phyloP scores from a whole-genome alignment of 2,797 vertebrate species.

The Circus cinereus region DNA sequence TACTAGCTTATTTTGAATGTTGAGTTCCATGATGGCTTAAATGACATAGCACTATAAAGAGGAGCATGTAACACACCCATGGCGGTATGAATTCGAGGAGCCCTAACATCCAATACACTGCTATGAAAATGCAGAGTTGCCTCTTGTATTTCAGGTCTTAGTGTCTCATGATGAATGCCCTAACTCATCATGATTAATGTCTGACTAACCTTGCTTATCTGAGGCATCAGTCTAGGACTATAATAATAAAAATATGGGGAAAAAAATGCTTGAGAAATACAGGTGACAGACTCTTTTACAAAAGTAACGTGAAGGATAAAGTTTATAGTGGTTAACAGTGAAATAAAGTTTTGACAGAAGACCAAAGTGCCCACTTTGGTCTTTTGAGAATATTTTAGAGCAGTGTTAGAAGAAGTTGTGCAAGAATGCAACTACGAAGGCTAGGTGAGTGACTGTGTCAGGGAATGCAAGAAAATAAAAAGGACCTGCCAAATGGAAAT shows the following conservation, averaged over 20 bases:
- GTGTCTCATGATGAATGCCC: not conserved
- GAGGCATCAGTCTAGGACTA: not conserved
- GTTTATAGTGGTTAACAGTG: not conserved
- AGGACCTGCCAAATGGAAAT: not conserved
- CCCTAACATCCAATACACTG: no score
- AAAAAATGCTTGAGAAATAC: not conserved
- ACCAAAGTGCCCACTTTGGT: not conserved
- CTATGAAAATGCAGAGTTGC: not conserved
- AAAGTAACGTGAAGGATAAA: not conserved
- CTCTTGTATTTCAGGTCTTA: not conserved
- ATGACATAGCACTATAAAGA: not conserved
- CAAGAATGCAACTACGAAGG: not conserved
- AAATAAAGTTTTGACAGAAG: not conserved
- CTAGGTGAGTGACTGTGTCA: not conserved
- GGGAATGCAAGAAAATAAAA: not conserved
- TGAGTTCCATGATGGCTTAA: not conserved
- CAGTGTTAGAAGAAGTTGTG: not conserved
- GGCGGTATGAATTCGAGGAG: accelerated
- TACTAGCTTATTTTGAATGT: not conserved
- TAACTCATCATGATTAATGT: not conserved
- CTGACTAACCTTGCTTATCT: not conserved
- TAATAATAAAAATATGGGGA: not conserved
- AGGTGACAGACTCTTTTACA: not conserved
- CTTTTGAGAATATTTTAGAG: not conserved
- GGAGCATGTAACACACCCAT: not conserved